phyloP scores from a whole-genome alignment of 2,888 invertebrate species.

The Tenthredo mesomela region DNA sequence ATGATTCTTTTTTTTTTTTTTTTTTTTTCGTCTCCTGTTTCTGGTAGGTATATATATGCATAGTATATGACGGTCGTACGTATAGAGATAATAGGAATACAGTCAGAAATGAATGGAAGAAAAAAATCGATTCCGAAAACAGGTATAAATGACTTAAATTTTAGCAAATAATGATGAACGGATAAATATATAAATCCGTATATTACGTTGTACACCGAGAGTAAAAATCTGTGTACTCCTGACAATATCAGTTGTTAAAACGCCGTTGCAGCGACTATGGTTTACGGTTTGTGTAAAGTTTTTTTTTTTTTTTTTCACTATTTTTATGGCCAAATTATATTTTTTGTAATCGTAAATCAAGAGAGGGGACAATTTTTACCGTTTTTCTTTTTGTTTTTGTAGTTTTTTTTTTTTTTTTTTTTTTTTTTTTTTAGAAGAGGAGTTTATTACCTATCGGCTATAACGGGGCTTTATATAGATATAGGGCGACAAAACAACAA shows the following conservation, averaged over 20 bases:
- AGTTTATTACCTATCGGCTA: not conserved
- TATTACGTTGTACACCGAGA: not conserved
- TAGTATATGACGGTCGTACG: too few species aligned
- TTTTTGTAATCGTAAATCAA: not conserved
- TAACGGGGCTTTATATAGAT: not conserved
- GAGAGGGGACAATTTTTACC: not conserved
- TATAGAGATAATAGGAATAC: not conserved
- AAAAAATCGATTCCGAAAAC: not conserved
- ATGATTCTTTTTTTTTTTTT: too few species aligned
- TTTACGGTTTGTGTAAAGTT: not conserved
- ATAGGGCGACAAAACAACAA: not conserved
- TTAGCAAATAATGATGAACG: not conserved
- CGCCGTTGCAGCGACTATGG: not conserved
- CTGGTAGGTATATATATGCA: too few species aligned
- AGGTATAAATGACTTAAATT: not conserved
- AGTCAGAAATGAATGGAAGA: not conserved
- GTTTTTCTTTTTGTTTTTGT: not conserved
- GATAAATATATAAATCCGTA: not conserved
- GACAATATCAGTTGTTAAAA: not conserved
- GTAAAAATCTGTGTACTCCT: not conserved
- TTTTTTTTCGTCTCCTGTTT: too few species aligned
- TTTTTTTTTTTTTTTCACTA: not conserved
- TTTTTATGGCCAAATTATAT: not conserved
- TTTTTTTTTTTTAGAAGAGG: not conserved
- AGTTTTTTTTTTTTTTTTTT: not conserved